Conservation (phyloP, 2,113 vertebrate genomes). For the Formicarius rufipectus region DNA sequence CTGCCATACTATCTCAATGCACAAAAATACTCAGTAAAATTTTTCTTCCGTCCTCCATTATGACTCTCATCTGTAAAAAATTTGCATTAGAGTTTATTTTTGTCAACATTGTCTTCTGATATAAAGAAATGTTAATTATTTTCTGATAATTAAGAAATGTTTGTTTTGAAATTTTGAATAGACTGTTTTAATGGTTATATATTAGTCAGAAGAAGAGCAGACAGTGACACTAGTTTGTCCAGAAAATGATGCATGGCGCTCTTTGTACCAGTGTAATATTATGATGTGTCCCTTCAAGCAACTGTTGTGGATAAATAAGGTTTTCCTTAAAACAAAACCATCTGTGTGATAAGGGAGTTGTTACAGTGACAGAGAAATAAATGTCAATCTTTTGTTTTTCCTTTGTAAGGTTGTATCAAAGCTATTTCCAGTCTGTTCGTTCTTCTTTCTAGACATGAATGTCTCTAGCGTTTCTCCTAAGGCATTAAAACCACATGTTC, state of each 20-base stretch:
- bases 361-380: not conserved
- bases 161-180: not conserved
- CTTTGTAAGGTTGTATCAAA: not conserved
- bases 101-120: not conserved
- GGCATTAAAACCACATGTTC: not conserved
- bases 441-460: not conserved
- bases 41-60: not conserved
- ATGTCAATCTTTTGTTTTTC: not conserved
- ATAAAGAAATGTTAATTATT: not conserved
- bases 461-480: not conserved
- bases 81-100: not conserved
- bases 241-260: not conserved
- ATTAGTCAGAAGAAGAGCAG: not conserved
- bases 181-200: not conserved
- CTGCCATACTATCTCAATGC: not conserved
- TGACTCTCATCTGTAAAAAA: not conserved
- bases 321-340: not conserved
- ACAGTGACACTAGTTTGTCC: not conserved
- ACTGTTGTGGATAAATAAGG: not conserved
- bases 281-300: not conserved
- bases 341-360: not conserved
- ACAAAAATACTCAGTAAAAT: not conserved
- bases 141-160: too few relatives aligned
- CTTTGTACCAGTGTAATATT: not conserved
- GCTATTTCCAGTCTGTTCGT: not conserved